Conservation (phyloP, 1,140 invertebrate species). For the Halesus radiatus region DNA sequence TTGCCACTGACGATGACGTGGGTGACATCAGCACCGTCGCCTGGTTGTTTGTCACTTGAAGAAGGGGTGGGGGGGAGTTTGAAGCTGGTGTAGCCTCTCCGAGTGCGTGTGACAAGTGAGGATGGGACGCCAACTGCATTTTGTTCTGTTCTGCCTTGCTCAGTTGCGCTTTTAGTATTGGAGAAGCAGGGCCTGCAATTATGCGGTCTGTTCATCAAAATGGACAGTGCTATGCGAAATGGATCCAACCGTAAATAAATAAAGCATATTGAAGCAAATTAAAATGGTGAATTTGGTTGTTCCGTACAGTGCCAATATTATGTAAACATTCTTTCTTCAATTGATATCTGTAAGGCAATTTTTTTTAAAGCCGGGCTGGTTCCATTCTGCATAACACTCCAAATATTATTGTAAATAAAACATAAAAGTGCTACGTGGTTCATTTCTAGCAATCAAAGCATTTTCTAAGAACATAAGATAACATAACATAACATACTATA, state of each 20-base stretch:
- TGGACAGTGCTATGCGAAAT: background rate
- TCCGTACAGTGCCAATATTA: too few species aligned
- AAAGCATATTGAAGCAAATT: background rate
- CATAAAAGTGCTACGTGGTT: too few species aligned
- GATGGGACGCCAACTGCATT: constrained; percentile 54
- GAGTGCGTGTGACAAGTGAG: constrained; percentile 40
- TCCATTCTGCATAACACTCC: too few species aligned
- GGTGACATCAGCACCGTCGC: background rate
- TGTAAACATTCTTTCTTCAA: too few species aligned
- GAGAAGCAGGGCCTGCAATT: constrained; percentile 64
- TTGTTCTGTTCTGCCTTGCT: constrained; percentile 57
- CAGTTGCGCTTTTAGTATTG: constrained; percentile 68
- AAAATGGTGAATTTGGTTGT: too few species aligned
- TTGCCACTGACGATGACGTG: background rate
- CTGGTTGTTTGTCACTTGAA: constrained; percentile 57
- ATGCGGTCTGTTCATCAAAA: too few species aligned
- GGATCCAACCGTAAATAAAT: constrained; percentile 25
- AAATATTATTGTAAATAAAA: too few species aligned
- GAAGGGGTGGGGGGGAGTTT: constrained; percentile 54
- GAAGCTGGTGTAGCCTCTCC: constrained; percentile 9
- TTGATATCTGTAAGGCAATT: too few species aligned
- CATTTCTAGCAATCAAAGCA: too few species aligned
- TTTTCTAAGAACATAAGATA: too few species aligned
- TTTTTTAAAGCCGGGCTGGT: too few species aligned
- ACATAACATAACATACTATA: too few species aligned